phyloP scores from a whole-genome alignment of 2,797 vertebrate species.

The Melanotaenia pygmaea region DNA sequence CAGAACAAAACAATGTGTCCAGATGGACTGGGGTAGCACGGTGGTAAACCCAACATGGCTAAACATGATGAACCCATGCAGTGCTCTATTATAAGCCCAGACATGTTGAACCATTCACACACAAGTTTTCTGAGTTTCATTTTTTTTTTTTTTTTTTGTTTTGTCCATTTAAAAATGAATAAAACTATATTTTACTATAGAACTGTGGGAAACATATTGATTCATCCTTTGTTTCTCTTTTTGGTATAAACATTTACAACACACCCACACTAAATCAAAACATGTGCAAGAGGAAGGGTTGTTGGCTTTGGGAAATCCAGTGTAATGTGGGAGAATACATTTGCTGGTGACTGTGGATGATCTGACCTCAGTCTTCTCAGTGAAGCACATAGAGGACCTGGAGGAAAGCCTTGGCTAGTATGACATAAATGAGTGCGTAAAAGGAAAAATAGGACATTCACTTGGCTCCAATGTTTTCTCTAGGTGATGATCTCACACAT shows the following conservation, averaged over 20 bases:
- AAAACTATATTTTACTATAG: background rate
- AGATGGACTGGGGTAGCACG: conserved; percentile 10
- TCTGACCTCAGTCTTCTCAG: background rate
- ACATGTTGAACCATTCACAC: conserved; percentile 9
- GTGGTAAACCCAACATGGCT: conserved; percentile 26
- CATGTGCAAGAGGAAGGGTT: background rate
- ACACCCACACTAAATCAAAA: background rate
- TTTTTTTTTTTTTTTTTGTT: background rate
- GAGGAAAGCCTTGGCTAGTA: background rate
- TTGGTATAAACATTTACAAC: background rate
- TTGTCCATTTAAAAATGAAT: background rate
- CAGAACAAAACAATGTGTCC: conserved; percentile 35
- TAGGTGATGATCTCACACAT: background rate
- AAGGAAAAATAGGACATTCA: background rate
- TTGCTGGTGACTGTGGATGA: background rate
- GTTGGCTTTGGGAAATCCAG: background rate
- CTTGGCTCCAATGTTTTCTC: background rate
- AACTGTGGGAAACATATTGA: background rate
- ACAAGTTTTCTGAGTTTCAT: background rate
- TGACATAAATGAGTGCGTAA: background rate
- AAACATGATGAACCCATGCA: conserved; percentile 23
- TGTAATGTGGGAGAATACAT: background rate
- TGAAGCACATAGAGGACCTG: background rate
- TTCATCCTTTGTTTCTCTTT: background rate
- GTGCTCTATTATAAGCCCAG: background rate